phyloP scores from a whole-genome alignment of 1,140 invertebrate genomes.

The Euwallacea similis region DNA sequence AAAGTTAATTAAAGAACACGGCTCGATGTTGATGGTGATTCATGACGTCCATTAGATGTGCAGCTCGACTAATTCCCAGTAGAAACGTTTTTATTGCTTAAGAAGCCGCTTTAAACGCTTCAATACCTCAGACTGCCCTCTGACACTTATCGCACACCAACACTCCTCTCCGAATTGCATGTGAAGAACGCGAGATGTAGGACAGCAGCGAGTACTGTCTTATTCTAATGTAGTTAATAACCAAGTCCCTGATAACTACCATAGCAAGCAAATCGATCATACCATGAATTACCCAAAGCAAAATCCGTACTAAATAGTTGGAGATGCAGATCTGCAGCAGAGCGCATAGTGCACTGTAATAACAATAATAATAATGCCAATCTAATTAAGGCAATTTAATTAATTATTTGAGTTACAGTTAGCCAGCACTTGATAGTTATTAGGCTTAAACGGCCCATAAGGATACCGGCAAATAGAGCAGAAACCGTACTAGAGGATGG shows the following conservation, averaged over 20 bases:
- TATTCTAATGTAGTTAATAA: not conserved
- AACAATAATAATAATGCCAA: constrained; percentile 14
- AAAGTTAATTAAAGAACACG: too few relatives aligned
- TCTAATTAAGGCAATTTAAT: constrained; percentile 13
- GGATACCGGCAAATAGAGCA: constrained; percentile 22
- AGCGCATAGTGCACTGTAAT: constrained; percentile 1
- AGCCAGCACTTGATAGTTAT: constrained; percentile 11
- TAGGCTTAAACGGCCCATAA: constrained; percentile 16
- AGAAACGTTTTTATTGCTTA: too few relatives aligned
- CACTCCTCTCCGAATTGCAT: too few relatives aligned
- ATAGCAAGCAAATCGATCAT: not conserved
- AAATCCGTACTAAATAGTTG: constrained; percentile 7
- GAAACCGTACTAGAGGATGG: constrained; percentile 8
- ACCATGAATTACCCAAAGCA: not conserved
- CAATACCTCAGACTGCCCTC: too few relatives aligned
- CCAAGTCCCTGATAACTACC: not conserved
- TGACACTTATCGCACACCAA: too few relatives aligned
- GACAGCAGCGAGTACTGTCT: not conserved
- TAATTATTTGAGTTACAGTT: constrained; percentile 23
- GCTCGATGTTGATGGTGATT: too few relatives aligned
- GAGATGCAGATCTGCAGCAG: constrained; percentile 12
- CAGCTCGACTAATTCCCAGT: too few relatives aligned
- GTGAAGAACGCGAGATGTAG: too few relatives aligned
- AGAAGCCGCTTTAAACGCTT: too few relatives aligned
- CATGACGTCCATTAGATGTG: too few relatives aligned